Percentiles rank a stretch among this genome's conserved stretches.
Evolutionary conservation across 2,888 invertebrate species (phyloP).

Genomic region (Patella depressa): DNA sequence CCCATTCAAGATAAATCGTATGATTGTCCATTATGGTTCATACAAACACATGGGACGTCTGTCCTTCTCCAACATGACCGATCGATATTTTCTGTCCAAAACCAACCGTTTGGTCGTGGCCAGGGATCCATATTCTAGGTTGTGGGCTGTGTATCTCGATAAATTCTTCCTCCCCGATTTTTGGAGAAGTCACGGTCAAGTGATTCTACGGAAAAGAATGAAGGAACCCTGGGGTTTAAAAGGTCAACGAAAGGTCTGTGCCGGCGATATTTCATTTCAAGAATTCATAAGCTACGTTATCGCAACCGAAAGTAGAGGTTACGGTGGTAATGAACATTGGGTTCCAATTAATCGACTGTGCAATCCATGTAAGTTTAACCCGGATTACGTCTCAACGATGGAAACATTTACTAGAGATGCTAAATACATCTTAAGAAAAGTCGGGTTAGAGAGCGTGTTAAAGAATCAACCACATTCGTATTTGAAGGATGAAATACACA

Average conservation of each 20-base stretch:
- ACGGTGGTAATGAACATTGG: constrained; percentile 19
- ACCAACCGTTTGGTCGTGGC: constrained; percentile 28
- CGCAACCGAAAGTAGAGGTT: neutral
- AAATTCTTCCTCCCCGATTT: constrained; percentile 37
- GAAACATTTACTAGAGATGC: constrained; percentile 23
- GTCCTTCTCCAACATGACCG: neutral
- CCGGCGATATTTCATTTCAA: neutral
- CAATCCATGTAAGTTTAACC: constrained; percentile 21
- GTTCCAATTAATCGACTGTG: constrained; percentile 16
- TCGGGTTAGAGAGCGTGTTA: neutral
- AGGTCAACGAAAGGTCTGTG: neutral
- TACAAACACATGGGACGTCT: neutral
- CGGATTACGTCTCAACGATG: constrained; percentile 15
- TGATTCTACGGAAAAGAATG: neutral
- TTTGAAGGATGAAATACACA: constrained; percentile 10
- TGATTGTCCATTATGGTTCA: constrained; percentile 3
- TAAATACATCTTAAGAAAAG: neutral
- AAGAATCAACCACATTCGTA: neutral
- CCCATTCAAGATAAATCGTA: neutral
- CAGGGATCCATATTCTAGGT: constrained; percentile 34
- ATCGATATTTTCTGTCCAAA: neutral
- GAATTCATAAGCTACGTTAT: neutral
- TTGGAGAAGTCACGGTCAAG: constrained; percentile 21
- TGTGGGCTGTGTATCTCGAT: constrained; percentile 38
- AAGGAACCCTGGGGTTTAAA: neutral